Evolutionary conservation across 2,113 vertebrate genomes (phyloP).

Genomic region (Tricholaema leucomelas): DNA sequence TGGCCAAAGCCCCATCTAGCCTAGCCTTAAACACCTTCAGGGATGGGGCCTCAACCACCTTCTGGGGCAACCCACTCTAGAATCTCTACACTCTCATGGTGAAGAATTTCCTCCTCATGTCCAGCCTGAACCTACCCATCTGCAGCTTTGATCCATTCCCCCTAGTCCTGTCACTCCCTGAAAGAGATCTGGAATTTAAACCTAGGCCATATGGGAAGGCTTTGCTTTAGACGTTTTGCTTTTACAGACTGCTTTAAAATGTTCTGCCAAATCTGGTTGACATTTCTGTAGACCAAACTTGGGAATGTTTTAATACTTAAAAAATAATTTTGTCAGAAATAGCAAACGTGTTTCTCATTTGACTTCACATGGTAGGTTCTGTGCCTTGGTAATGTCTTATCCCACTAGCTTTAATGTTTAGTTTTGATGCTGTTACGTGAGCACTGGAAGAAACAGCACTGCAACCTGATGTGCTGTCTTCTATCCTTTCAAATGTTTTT

Average conservation of each 20-base stretch:
- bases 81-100: no score
- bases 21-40: no score
- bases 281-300: background rate
- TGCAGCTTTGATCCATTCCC: no score
- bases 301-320: background rate
- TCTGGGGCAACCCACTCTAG: no score
- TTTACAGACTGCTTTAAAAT: background rate
- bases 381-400: background rate
- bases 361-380: background rate
- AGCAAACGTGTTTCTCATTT: background rate
- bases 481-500: background rate
- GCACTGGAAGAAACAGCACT: background rate
- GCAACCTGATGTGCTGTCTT: background rate
- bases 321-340: background rate
- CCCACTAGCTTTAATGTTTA: background rate
- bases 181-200: conserved; percentile 7
- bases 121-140: no score
- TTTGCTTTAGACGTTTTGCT: background rate
- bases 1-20: no score
- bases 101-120: no score
- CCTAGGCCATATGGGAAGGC: background rate
- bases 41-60: no score
- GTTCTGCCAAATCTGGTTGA: background rate
- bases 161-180: no score
- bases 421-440: background rate